Evolutionary conservation across 2,888 invertebrate species (phyloP).

Genomic region (Punctoribates punctum): DNA sequence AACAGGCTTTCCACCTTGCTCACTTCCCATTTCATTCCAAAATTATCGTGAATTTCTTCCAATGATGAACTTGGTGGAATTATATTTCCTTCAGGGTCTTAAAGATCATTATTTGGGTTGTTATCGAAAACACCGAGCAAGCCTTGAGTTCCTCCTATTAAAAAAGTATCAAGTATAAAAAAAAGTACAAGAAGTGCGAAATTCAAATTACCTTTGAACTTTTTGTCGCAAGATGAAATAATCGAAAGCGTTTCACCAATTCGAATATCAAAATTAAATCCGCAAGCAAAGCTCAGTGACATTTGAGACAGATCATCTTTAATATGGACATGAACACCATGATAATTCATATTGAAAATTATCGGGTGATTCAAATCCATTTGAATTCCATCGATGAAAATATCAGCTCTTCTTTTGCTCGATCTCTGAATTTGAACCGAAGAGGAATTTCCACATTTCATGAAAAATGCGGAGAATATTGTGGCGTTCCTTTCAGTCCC

Average conservation of each 20-base stretch:
- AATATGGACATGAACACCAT: background rate
- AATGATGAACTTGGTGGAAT: background rate
- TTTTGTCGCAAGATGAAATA: no score
- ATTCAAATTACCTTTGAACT: no score
- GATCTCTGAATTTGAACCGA: background rate
- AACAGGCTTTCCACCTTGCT: no score
- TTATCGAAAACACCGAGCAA: background rate
- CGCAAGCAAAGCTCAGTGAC: no score
- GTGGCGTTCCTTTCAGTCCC: background rate
- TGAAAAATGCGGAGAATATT: background rate
- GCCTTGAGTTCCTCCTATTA: background rate
- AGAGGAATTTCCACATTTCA: constrained; percentile 7
- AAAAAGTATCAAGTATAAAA: no score
- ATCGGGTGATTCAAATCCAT: background rate
- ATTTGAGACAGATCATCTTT: no score
- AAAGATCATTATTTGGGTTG: background rate
- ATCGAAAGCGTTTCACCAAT: no score
- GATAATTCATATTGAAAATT: background rate
- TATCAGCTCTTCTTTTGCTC: background rate
- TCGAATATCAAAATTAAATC: no score
- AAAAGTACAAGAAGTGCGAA: no score
- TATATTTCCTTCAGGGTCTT: background rate
- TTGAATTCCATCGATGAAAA: background rate
- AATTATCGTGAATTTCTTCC: background rate
- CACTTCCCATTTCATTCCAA: background rate